Conservation (phyloP, 2,888 invertebrate genomes). For the Drosophila emarginata region DNA sequence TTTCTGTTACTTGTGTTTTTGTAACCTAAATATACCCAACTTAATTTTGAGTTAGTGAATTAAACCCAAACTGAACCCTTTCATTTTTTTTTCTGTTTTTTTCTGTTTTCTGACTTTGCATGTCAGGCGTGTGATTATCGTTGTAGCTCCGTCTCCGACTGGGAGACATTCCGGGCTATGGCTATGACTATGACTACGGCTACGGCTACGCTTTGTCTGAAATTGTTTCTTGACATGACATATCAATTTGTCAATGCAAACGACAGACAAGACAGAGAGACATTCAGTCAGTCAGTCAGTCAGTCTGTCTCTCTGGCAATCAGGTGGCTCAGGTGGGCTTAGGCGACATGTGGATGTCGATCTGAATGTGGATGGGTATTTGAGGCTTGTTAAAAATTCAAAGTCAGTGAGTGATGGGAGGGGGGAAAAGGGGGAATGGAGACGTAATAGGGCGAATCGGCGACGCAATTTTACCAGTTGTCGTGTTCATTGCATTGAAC, state of each 20-base stretch:
- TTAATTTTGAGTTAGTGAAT: neutral
- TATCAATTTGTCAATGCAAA: conserved; percentile 80
- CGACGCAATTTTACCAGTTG: conserved; percentile 35
- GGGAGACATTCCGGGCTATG: conserved; percentile 18
- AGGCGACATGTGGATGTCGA: no score
- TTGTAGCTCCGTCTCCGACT: conserved; percentile 38
- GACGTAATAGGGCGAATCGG: neutral
- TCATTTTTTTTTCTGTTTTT: neutral
- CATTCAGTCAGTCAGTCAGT: conserved; percentile 9
- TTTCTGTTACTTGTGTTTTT: neutral
- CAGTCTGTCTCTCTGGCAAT: conserved; percentile 32
- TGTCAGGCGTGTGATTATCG: conserved; percentile 74
- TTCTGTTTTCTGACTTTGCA: conserved; percentile 48
- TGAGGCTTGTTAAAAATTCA: neutral
- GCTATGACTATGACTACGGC: conserved; percentile 1
- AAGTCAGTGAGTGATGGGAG: neutral
- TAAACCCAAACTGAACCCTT: conserved; percentile 1
- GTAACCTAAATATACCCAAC: neutral
- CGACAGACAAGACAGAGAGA: conserved; percentile 52
- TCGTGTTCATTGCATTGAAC: conserved; percentile 63
- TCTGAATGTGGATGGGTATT: neutral
- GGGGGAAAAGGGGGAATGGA: neutral
- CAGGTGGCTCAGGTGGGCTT: conserved; percentile 39
- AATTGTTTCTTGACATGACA: conserved; percentile 83
- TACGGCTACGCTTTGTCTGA: conserved; percentile 64